phyloP scores from a whole-genome alignment of 2,797 vertebrate genomes.

The Buphagus erythrorhynchus region DNA sequence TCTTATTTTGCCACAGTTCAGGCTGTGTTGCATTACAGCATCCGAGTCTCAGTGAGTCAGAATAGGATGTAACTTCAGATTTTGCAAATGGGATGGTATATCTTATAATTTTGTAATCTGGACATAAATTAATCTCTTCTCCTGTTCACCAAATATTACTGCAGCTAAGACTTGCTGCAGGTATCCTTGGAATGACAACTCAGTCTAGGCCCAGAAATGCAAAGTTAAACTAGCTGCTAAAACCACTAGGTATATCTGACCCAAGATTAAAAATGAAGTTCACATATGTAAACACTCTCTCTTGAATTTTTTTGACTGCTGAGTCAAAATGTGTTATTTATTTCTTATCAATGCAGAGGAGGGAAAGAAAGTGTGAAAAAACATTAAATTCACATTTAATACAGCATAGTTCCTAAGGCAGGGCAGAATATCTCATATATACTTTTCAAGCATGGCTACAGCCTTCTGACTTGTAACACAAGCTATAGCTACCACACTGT shows the following conservation, averaged over 20 bases:
- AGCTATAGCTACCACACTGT: not conserved
- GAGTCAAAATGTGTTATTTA: not conserved
- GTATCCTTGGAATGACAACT: not conserved
- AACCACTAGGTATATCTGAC: rapidly evolving
- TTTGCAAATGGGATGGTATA: not conserved
- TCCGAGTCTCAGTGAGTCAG: not conserved
- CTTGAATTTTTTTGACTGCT: not conserved
- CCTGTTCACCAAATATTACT: not conserved
- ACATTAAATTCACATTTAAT: not conserved
- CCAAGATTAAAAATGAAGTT: not conserved
- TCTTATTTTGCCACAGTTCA: not conserved
- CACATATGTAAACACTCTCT: rapidly evolving
- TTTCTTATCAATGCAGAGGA: not conserved
- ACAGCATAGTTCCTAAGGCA: not conserved
- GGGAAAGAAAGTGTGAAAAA: not conserved
- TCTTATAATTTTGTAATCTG: not conserved
- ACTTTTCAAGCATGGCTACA: not conserved
- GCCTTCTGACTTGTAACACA: not conserved
- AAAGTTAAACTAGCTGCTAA: not conserved
- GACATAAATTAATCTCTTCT: not conserved
- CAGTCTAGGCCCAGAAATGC: not conserved
- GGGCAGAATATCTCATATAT: not conserved
- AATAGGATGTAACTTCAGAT: not conserved
- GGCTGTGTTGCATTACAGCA: not conserved
- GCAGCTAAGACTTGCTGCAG: not conserved